These are phyloP conservation scores for Gymnosoma rotundatum DNA, from an alignment of 2,888 invertebrate genomes.

Conservation along the genomic window DNA sequence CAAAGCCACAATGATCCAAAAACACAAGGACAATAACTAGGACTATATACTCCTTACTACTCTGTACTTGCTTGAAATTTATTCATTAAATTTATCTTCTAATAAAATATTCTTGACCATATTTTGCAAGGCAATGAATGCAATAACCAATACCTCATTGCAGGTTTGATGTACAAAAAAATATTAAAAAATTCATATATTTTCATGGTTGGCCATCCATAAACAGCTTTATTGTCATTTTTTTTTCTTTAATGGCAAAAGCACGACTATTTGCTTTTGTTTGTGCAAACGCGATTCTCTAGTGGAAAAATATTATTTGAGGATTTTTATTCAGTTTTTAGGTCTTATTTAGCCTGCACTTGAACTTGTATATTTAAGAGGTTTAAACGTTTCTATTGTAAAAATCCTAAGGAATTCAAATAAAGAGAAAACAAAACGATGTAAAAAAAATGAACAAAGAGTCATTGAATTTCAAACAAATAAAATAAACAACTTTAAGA, in stretches of 20 bases:
- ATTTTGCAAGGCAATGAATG: background rate
- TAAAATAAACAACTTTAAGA: slow-evolving; percentile 26
- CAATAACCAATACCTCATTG: background rate
- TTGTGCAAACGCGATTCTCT: slow-evolving; percentile 1
- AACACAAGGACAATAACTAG: too few species aligned
- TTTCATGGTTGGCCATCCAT: slow-evolving; percentile 38
- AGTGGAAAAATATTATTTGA: background rate
- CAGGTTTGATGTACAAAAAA: background rate
- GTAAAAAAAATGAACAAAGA: slow-evolving; percentile 16
- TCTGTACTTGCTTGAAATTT: too few species aligned
- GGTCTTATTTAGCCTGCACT: slow-evolving; percentile 57
- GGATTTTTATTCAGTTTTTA: slow-evolving; percentile 25
- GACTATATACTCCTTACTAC: too few species aligned
- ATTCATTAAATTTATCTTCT: too few species aligned
- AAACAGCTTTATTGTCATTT: slow-evolving; percentile 47
- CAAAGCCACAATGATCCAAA: too few species aligned
- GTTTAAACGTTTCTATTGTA: slow-evolving; percentile 26
- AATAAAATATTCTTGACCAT: background rate
- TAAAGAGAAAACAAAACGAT: slow-evolving; percentile 19
- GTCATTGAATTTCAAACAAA: slow-evolving; percentile 26
- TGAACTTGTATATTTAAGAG: slow-evolving; percentile 61
- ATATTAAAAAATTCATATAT: slow-evolving; percentile 41
- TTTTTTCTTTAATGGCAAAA: slow-evolving; percentile 8
- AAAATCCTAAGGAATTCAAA: slow-evolving; percentile 32
- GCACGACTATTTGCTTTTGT: slow-evolving; percentile 27